A percentile compares a stretch with the other conserved stretches of the same genome.
phyloP scores from a whole-genome alignment of 2,797 vertebrate species.

The Enteromius mattozi region DNA sequence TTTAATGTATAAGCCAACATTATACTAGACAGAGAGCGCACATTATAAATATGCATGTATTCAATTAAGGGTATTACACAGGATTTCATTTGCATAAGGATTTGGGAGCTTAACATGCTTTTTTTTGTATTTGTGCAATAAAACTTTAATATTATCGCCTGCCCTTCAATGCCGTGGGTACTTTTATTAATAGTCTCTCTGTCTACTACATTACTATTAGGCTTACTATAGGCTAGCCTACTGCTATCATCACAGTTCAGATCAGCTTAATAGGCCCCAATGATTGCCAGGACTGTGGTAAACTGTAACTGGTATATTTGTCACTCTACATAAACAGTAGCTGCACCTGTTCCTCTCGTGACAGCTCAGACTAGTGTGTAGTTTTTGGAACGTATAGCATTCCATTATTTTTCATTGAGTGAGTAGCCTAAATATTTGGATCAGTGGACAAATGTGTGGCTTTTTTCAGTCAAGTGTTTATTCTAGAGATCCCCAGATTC shows the following conservation, averaged over 20 bases:
- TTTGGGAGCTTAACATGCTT: conserved; percentile 77
- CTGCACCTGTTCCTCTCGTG: conserved; percentile 42
- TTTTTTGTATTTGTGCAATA: conserved; percentile 80
- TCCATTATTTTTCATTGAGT: neutral
- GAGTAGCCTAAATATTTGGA: conserved; percentile 17
- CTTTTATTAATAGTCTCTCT: conserved; percentile 48
- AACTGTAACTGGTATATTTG: conserved; percentile 17
- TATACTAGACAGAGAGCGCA: conserved; percentile 73
- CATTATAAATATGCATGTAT: conserved; percentile 87
- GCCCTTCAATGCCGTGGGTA: conserved; percentile 60
- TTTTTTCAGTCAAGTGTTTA: conserved; percentile 3
- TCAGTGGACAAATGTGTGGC: neutral
- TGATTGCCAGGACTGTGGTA: conserved; percentile 3
- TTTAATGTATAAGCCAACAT: conserved; percentile 85
- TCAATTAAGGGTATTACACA: conserved; percentile 85
- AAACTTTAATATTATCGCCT: conserved; percentile 77
- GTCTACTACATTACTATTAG: conserved; percentile 1
- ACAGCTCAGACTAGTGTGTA: conserved; percentile 1
- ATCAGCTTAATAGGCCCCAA: conserved; percentile 18
- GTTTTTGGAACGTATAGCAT: neutral
- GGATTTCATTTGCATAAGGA: conserved; percentile 80
- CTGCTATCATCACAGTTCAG: conserved; percentile 15
- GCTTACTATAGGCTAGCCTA: conserved; percentile 2
- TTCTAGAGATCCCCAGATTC: conserved; percentile 1
- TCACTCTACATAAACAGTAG: conserved; percentile 23